Evolutionary conservation across 1,140 invertebrate genomes (phyloP).

Genomic region (Arctopsyche grandis): DNA sequence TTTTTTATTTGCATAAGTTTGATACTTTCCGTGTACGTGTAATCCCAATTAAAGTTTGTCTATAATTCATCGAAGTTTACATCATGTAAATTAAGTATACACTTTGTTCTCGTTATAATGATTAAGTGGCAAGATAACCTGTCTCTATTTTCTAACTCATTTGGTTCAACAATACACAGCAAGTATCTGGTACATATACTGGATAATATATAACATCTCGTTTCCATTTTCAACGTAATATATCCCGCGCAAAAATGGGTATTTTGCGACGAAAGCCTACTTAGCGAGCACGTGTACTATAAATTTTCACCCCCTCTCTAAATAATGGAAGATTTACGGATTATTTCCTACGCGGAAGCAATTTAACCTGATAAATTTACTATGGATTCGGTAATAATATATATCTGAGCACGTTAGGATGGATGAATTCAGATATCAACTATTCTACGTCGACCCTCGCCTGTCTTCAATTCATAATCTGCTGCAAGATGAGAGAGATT

Average conservation of each 20-base stretch:
- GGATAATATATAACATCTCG: not conserved
- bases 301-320: conserved; percentile 2
- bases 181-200: too few species aligned
- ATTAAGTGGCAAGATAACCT: not conserved
- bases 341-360: conserved; percentile 10
- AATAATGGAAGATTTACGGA: conserved; percentile 18
- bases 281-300: not conserved
- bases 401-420: not conserved
- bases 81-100: not conserved
- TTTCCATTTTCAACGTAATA: not conserved
- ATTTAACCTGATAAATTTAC: conserved; percentile 18
- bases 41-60: too few species aligned
- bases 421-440: conserved; percentile 10
- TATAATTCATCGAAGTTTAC: too few species aligned
- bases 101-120: not conserved
- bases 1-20: too few species aligned
- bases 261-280: not conserved
- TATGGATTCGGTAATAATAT: conserved; percentile 6
- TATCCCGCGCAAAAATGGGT: not conserved
- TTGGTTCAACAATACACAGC: not conserved
- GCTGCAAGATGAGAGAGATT: not conserved
- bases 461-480: not conserved
- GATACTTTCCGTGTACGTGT: too few species aligned
- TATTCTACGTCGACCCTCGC: not conserved
- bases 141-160: conserved; percentile 12